Base-by-base conservation (phyloP, 2,888 invertebrate genomes). In the Tetragnatha montana region DNA sequence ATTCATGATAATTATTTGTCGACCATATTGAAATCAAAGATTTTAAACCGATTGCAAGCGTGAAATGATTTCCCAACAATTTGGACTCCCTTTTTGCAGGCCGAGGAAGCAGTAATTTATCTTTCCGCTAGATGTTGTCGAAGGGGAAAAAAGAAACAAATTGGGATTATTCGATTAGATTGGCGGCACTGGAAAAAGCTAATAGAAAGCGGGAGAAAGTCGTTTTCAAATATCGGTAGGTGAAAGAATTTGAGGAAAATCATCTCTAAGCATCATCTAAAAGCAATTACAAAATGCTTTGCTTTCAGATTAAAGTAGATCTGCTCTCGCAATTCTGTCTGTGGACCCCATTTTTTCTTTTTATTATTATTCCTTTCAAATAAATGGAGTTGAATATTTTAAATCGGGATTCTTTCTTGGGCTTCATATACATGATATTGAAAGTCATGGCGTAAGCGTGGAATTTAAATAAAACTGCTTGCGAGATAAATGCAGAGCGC, bases 211-310 rank as follows among this genome's bases (percentile, higher is more conserved):
- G 35, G 50, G 82, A 73, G 83, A 83, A 85, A 74, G 80, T 80
- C 60, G 60, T 60, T 51, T 73, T 60, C 35, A 79, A 88, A 88
- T 73, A 73, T 76, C 82, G 21, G 80, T 60, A 73, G 79, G 80
- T 74, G 68, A 60, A 86, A 86, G 74, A 35, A 69, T 81, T 75
- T 82, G 76, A 82, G 69, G 87, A 88, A 35, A 60, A 82, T 88
- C 83, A 81, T 78, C 70, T 88, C 81, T 35, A 35, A 35, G 76
- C 87, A 35, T 35, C 60, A 81, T 68, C 88, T 88, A 84, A 88
- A 88, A 88, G 88, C 88, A 88, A 88, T 88, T 88, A 88, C 83
- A 88, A 88, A 88, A 88, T 83, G 88, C 74, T 82, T 88, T 68
- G 79, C 49, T 49, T 73, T 50, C 47, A 88, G 88, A 88, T 88